A percentile compares a stretch with the other conserved stretches of the same genome.
Evolutionary conservation across 64 coral and sea anemone genomes (phyloP).

Genomic region (Montipora cactus): DNA sequence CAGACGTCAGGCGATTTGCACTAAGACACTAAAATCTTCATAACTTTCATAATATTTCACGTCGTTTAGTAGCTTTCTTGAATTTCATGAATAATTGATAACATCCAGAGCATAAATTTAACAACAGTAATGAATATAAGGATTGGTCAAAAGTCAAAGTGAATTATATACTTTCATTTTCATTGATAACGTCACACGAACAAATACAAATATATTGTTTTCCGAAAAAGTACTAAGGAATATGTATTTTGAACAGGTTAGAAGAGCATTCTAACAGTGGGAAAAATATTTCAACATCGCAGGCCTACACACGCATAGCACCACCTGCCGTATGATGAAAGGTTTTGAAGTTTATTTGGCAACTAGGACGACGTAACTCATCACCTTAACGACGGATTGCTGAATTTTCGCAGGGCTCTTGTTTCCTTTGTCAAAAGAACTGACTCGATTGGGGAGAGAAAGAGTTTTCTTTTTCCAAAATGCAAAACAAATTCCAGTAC

Average conservation of each 20-base stretch:
- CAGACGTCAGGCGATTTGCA: no score
- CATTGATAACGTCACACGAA: no score
- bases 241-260: no score
- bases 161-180: no score
- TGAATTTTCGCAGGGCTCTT: background rate
- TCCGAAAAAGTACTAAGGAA: no score
- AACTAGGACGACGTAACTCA: background rate
- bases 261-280: no score
- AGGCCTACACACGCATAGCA: no score
- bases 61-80: no score
- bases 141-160: background rate
- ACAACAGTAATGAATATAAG: background rate
- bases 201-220: no score
- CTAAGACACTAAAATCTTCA: no score
- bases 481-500: background rate
- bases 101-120: background rate
- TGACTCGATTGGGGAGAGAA: background rate
- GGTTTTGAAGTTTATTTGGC: background rate
- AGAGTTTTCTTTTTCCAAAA: background rate
- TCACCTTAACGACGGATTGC: slow-evolving; percentile 26
- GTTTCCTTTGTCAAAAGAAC: background rate
- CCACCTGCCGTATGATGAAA: background rate
- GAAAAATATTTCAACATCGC: no score
- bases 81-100: background rate
- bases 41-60: no score